Evolutionary conservation across 2,888 invertebrate genomes (phyloP), one percentile per base, ranked within the genome.

Genomic region (Sthenelais limicola): DNA sequence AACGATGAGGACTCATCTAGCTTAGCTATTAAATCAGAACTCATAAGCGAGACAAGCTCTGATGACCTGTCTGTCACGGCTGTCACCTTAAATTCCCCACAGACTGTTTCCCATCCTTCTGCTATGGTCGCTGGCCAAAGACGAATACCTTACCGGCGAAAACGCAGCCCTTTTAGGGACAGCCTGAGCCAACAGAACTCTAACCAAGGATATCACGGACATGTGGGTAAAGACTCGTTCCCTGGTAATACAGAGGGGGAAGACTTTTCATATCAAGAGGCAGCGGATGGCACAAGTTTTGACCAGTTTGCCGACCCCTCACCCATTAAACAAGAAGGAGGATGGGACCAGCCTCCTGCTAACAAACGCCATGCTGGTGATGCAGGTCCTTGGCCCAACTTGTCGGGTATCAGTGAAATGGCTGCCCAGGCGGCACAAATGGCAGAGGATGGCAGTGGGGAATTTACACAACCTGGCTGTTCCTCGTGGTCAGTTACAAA

Each of bases 361-460:
- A 28, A 21, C 21, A 62, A 62, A 28, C 35, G 62, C 35, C 62
- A 62, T 24, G 26, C 26, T 24, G 24, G 21, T 3, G 62, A 62
- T 24, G 7, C 62, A 15, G 43, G 62, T 24, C 62, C 62, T 21
- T 62, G 62, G 62, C 62, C 62, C 2, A 62, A 62, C 62, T 43
- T 62, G 43, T 35, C 62, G 1, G 62, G 62, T 62, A 35, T 62
- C 35, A 28, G 62, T 3, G 62, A 62, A 35, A 21, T 62, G 35
- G 62, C 62, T 21, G 62, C 62, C 3, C 62, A 62, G 62, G 62
- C 62, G 38, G 62, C 62, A 5, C 62, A 62, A n/a, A 43, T 43
- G n/a, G 35, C 62, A 3, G 38, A 62, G 38, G 62, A 62, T 3
- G 62, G 62, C 9, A 43, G 62, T 4, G 62, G 62, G 4, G 43